These are phyloP conservation scores for Machimus atricapillus DNA, from an alignment of 2,888 invertebrate species.

Conservation along the genomic window DNA sequence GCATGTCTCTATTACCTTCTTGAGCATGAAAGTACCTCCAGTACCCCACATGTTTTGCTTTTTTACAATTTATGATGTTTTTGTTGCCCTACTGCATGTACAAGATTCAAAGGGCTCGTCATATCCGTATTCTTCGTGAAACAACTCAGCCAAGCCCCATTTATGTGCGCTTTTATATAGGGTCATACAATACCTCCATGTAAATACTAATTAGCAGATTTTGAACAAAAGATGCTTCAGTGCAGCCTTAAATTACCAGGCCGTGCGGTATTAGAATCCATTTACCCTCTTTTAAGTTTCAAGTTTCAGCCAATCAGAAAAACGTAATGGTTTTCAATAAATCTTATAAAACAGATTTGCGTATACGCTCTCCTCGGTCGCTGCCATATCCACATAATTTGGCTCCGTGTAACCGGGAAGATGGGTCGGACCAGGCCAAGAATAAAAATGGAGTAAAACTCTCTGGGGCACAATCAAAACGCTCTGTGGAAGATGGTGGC, in stretches of 20 bases:
- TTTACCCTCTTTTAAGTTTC: constrained; percentile 33
- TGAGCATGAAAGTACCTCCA: constrained; percentile 30
- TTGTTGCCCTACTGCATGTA: constrained; percentile 45
- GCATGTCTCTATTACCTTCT: constrained; percentile 30
- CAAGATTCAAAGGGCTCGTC: constrained; percentile 42
- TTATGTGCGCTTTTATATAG: constrained; percentile 42
- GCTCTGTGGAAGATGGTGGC: constrained; percentile 11
- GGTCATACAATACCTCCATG: constrained; percentile 43
- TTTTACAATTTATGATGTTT: constrained; percentile 44
- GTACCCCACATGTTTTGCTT: constrained; percentile 44
- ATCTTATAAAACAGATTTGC: constrained; percentile 44
- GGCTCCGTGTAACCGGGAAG: constrained; percentile 11
- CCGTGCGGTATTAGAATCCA: constrained; percentile 30
- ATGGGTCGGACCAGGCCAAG: neutral
- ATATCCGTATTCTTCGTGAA: constrained; percentile 42
- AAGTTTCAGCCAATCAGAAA: constrained; percentile 47
- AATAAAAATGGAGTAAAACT: constrained; percentile 22
- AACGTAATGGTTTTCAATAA: constrained; percentile 46
- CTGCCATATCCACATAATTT: constrained; percentile 16
- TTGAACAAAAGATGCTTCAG: constrained; percentile 46
- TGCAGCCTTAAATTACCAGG: constrained; percentile 37
- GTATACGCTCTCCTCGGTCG: neutral
- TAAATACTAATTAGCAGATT: constrained; percentile 47
- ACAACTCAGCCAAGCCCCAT: constrained; percentile 37
- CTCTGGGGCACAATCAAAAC: neutral